Percentiles rank a stretch among this genome's conserved stretches.
Evolutionary conservation across 2,888 invertebrate species (phyloP).

Genomic region (Dendrolimus houi): DNA sequence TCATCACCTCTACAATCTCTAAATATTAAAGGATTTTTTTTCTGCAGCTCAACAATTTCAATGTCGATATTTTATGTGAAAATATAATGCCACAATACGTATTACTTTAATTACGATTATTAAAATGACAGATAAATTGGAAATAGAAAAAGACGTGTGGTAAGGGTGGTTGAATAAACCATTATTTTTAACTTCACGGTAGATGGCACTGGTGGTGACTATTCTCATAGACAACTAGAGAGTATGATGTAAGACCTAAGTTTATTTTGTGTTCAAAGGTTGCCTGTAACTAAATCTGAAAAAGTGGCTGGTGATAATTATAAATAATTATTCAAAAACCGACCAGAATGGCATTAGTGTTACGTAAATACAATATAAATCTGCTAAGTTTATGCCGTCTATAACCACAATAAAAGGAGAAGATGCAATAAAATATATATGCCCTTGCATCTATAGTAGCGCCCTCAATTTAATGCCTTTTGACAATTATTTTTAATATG

Average conservation of each 20-base stretch:
- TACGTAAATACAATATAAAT: too few species aligned
- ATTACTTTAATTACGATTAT: constrained; percentile 46
- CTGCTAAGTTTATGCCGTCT: background rate
- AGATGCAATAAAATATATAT: too few species aligned
- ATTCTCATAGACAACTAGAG: constrained; percentile 42
- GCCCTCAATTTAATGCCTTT: too few species aligned
- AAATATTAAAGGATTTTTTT: constrained; percentile 12
- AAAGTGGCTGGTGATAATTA: too few species aligned
- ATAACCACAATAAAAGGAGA: background rate
- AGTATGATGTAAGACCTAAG: constrained; percentile 36
- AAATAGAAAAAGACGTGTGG: constrained; percentile 60
- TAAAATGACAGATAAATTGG: constrained; percentile 60
- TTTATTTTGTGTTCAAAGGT: background rate
- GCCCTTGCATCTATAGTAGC: too few species aligned
- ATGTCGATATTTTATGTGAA: constrained; percentile 33
- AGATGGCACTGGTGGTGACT: constrained; percentile 43
- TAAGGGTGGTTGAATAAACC: constrained; percentile 39
- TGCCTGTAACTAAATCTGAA: too few species aligned
- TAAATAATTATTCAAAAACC: too few species aligned
- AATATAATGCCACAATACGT: constrained; percentile 31
- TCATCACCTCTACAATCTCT: constrained; percentile 26
- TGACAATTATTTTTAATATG: too few species aligned
- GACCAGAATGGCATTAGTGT: too few species aligned
- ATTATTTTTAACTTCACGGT: constrained; percentile 25
- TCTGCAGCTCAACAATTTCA: constrained; percentile 39